phyloP scores from a whole-genome alignment of 2,888 invertebrate genomes.

The Acanthoscelides obtectus region DNA sequence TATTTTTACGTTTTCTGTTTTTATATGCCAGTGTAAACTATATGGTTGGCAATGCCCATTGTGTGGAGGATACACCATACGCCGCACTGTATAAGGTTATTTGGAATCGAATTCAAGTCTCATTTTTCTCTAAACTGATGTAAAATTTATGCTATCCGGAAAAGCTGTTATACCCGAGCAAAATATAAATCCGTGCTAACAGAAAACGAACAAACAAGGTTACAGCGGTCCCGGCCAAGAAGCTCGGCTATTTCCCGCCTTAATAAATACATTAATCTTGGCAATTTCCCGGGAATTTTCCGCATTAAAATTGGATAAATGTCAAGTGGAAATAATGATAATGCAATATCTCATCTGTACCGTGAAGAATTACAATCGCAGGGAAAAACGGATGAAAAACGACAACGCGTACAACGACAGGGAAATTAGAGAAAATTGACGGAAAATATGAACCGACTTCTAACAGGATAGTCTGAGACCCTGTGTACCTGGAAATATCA shows the following conservation, averaged over 20 bases:
- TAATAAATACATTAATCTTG: conserved; percentile 14
- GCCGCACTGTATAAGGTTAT: too few species aligned
- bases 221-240: background rate
- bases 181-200: background rate
- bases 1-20: too few species aligned
- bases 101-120: background rate
- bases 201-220: background rate
- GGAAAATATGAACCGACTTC: conserved; percentile 45
- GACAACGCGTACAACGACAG: conserved; percentile 44
- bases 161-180: background rate
- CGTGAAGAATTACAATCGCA: conserved; percentile 47
- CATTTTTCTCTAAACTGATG: background rate
- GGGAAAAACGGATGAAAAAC: conserved; percentile 49
- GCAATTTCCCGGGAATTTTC: conserved; percentile 22
- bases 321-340: conserved; percentile 45
- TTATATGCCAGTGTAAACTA: too few species aligned
- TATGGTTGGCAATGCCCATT: too few species aligned
- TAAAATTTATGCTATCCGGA: background rate
- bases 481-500: too few species aligned
- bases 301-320: conserved; percentile 34
- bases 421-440: conserved; percentile 50
- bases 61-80: too few species aligned
- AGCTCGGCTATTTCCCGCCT: background rate
- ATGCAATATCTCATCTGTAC: conserved; percentile 41
- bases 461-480: too few species aligned